Evolutionary conservation across 2,888 invertebrate genomes (phyloP), one percentile per base, ranked within the genome.

Genomic region (Molorchus minor): DNA sequence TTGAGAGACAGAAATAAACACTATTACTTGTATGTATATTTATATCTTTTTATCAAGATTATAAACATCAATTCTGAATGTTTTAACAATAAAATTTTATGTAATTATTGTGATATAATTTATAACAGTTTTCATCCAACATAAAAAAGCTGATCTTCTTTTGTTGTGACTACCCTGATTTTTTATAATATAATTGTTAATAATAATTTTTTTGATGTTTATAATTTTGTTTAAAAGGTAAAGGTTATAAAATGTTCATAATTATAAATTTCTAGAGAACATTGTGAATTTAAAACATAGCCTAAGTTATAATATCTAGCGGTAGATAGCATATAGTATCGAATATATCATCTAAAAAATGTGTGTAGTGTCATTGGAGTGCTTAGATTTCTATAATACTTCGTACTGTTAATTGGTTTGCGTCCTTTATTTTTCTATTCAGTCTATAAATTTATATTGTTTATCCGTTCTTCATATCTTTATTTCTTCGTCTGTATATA

Each of bases 301-400:
- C 71, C 64, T 79, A 79, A 77, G 77, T 76, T 68, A 73, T 74
- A 71, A 77, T 79, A 78, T 78, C 76, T 78, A 78, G 76, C 72
- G 75, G 78, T 80, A 79, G 79, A 79, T 79, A 77, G 77, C 68
- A 74, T 75, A 67, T 77, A 78, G 77, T 77, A 76, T 78, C 77
- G 77, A 79, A 76, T 79, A 79, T 79, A 77, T 77, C 75, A 72
- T 77, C 72, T 74, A 77, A 74, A 75, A 77, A 74, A 75, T 78
- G 79, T 77, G 77, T 78, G 79, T 80, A 80, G 80, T 79, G 76
- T 79, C 75, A 74, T 75, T 78, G 77, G 77, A 78, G 76, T 76
- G 77, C 77, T 78, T 77, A 78, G 75, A 74, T 68, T 58, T 76
- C 72, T 74, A 72, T 58, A 63, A 68, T 67, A 65, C 65, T 65